Evolutionary conservation across 2,113 vertebrate genomes (phyloP).

Genomic region (Talpa occidentalis): DNA sequence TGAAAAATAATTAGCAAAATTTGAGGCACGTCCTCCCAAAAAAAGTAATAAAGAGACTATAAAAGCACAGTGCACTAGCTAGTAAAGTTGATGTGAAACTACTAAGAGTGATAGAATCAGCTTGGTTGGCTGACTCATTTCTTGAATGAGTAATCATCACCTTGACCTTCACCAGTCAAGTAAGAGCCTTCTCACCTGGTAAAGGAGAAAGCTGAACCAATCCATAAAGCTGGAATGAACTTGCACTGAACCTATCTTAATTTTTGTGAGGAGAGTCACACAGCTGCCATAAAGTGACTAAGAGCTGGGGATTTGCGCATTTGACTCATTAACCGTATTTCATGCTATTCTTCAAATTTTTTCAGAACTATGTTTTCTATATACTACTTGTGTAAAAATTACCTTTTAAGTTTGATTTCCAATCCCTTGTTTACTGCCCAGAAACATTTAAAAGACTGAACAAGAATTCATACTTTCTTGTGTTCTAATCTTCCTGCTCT

Average conservation of each 20-base stretch:
- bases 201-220: background rate
- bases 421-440: background rate
- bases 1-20: background rate
- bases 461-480: too few species aligned
- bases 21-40: background rate
- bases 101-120: accelerated
- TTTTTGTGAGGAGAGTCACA: background rate
- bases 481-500: background rate
- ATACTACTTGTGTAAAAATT: background rate
- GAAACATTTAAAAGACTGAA: background rate
- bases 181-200: background rate
- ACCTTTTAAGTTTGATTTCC: background rate
- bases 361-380: background rate
- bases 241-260: background rate
- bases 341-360: background rate
- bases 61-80: background rate
- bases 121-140: background rate
- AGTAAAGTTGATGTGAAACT: too few species aligned
- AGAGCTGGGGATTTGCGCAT: background rate
- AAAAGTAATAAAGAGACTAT: background rate
- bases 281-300: background rate
- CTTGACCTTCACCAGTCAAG: background rate
- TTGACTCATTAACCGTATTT: background rate
- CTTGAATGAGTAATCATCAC: background rate
- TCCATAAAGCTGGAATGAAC: background rate